Conservation (phyloP, 2,888 invertebrate species). For the Cecidostiba fungosa region DNA sequence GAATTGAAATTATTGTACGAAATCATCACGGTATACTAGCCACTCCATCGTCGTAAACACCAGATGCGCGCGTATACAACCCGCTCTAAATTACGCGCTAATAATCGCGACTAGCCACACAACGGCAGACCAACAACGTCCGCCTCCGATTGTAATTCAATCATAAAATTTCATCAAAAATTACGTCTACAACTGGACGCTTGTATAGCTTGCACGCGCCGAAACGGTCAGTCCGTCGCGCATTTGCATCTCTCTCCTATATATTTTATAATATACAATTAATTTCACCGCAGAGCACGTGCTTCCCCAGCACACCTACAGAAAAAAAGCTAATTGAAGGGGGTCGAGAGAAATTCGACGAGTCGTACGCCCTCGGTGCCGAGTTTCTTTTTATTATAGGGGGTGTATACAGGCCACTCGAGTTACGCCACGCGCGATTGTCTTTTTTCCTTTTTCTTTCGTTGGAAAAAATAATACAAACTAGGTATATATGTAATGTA, state of each 20-base stretch:
- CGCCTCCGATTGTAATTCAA: constrained; percentile 13
- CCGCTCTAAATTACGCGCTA: not conserved
- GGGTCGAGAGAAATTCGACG: constrained; percentile 32
- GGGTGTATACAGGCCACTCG: not conserved
- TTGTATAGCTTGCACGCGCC: not conserved
- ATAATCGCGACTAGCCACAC: not conserved
- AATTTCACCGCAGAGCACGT: constrained; percentile 14
- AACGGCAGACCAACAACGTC: not conserved
- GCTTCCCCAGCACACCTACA: not conserved
- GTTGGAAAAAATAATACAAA: not conserved
- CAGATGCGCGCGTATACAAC: not conserved
- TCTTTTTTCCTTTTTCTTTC: not conserved
- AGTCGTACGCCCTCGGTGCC: not conserved
- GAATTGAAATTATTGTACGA: too few relatives aligned
- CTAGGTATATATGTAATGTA: not conserved
- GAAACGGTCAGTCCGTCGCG: constrained; percentile 4
- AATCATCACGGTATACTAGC: too few relatives aligned
- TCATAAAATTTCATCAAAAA: constrained; percentile 9
- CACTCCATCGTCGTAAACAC: not conserved
- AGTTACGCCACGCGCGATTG: constrained; percentile 32
- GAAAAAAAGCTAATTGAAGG: constrained; percentile 51
- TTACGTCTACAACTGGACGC: not conserved
- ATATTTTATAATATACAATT: not conserved
- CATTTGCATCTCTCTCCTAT: not conserved
- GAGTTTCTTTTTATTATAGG: constrained; percentile 21